Percentiles rank a stretch among this genome's conserved stretches.
phyloP scores from a whole-genome alignment of 2,888 invertebrate species.

The Lottia gigantea region DNA sequence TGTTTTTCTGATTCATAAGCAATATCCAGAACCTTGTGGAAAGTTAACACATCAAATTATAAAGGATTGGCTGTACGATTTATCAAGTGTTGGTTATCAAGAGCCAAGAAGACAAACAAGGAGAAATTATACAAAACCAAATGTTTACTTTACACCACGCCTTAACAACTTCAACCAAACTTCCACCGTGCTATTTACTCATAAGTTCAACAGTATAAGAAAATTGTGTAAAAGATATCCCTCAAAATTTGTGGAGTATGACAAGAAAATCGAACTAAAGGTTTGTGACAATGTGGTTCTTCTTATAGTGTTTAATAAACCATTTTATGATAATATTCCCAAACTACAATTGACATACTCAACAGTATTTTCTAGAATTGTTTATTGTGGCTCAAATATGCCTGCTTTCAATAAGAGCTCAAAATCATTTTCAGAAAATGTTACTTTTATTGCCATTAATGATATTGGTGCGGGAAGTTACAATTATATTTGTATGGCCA shows the following conservation, averaged over 20 bases:
- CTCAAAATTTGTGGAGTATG: neutral
- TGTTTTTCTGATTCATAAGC: neutral
- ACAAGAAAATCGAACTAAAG: neutral
- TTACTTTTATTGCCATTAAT: neutral
- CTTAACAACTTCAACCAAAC: neutral
- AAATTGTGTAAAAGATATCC: neutral
- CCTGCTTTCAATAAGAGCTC: constrained; percentile 3
- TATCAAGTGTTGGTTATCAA: constrained; percentile 19
- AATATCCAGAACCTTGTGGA: neutral
- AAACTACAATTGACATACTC: neutral
- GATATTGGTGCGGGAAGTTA: neutral
- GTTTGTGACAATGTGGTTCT: neutral
- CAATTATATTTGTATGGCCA: neutral
- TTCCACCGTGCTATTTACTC: neutral
- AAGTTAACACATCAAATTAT: neutral
- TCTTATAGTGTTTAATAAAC: neutral
- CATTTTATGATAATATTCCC: neutral
- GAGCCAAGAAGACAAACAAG: constrained; percentile 32
- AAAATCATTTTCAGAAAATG: neutral
- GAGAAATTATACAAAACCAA: neutral
- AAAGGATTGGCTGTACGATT: neutral
- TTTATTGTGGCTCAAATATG: constrained; percentile 1
- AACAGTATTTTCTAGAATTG: neutral
- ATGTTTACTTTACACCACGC: neutral
- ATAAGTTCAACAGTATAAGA: neutral